A percentile compares a stretch with the other conserved stretches of the same genome.
Conservation (phyloP, 64 coral and sea anemone genomes). For the Stylophora pistillata region DNA sequence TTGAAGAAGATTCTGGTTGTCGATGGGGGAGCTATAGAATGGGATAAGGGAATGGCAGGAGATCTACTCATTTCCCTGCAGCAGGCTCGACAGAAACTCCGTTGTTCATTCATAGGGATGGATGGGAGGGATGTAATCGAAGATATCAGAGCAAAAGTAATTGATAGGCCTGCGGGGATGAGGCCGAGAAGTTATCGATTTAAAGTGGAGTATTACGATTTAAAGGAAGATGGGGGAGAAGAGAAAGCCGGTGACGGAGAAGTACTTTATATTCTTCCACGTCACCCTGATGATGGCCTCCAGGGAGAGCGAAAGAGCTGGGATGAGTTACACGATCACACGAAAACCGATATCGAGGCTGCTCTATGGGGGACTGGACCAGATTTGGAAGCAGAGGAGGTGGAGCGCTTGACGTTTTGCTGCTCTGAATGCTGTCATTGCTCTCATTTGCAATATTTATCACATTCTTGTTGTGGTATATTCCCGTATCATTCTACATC, state of each 20-base stretch:
- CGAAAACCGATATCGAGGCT: slow-evolving; percentile 50
- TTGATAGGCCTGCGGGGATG: slow-evolving; percentile 18
- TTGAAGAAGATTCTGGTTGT: slow-evolving; percentile 58
- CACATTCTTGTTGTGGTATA: slow-evolving; percentile 25
- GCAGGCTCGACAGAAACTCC: slow-evolving; percentile 58
- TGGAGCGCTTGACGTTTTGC: slow-evolving; percentile 67
- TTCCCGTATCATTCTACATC: slow-evolving; percentile 75
- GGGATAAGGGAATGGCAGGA: slow-evolving; percentile 12
- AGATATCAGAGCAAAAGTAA: slow-evolving; percentile 43
- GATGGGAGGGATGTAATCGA: slow-evolving; percentile 53
- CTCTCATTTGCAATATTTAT: slow-evolving; percentile 21
- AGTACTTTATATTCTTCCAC: slow-evolving; percentile 73
- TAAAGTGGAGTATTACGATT: slow-evolving; percentile 74
- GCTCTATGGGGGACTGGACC: slow-evolving; percentile 76
- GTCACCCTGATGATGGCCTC: slow-evolving; percentile 16
- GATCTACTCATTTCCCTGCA: slow-evolving; percentile 42
- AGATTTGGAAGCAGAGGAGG: slow-evolving; percentile 54
- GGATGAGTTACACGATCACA: slow-evolving; percentile 39
- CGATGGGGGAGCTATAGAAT: slow-evolving; percentile 31
- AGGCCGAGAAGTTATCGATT: slow-evolving; percentile 76
- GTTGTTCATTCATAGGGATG: slow-evolving; percentile 66
- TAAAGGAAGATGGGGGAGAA: slow-evolving; percentile 23
- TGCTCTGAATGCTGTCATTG: slow-evolving; percentile 79
- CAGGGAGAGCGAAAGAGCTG: slow-evolving; percentile 23
- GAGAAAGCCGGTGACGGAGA: slow-evolving; percentile 61